A percentile compares a stretch with the other conserved stretches of the same genome.
These are phyloP conservation scores for Amblyraja radiata DNA, from an alignment of 2,797 vertebrate genomes.

Conservation along the genomic window DNA sequence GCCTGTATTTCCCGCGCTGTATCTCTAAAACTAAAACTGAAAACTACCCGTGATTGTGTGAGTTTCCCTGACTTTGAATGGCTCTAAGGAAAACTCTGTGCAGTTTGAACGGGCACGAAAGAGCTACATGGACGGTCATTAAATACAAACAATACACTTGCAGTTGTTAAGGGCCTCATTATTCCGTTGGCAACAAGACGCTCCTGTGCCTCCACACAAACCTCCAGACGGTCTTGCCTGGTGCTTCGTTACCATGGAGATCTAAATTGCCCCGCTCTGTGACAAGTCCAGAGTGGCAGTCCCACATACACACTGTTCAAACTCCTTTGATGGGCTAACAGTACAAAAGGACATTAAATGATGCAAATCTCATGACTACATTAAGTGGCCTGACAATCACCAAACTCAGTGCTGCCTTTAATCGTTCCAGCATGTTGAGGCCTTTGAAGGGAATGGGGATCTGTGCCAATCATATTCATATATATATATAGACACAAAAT, in stretches of 20 bases:
- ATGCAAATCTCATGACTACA: background rate
- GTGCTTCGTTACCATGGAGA: constrained; percentile 6
- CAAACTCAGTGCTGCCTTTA: background rate
- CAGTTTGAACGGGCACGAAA: background rate
- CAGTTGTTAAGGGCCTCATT: constrained; percentile 7
- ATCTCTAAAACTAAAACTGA: too few species aligned
- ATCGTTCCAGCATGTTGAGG: background rate
- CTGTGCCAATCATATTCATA: background rate
- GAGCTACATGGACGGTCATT: background rate
- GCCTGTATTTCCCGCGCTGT: too few species aligned
- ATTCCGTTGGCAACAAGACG: background rate
- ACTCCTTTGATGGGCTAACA: constrained; percentile 6
- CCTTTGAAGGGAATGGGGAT: background rate
- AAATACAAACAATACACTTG: background rate
- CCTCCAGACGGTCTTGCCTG: background rate
- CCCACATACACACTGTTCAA: background rate
- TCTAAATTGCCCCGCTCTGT: background rate
- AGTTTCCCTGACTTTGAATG: background rate
- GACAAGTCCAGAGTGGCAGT: background rate
- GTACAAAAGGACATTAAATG: constrained; percentile 21
- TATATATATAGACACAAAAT: too few species aligned
- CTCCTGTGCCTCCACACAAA: background rate
- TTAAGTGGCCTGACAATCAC: background rate
- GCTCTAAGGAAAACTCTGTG: background rate
- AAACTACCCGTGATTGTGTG: background rate